A percentile compares a stretch with the other conserved stretches of the same genome.
Evolutionary conservation across 2,113 vertebrate species (phyloP).

Genomic region (Oryzias celebensis): DNA sequence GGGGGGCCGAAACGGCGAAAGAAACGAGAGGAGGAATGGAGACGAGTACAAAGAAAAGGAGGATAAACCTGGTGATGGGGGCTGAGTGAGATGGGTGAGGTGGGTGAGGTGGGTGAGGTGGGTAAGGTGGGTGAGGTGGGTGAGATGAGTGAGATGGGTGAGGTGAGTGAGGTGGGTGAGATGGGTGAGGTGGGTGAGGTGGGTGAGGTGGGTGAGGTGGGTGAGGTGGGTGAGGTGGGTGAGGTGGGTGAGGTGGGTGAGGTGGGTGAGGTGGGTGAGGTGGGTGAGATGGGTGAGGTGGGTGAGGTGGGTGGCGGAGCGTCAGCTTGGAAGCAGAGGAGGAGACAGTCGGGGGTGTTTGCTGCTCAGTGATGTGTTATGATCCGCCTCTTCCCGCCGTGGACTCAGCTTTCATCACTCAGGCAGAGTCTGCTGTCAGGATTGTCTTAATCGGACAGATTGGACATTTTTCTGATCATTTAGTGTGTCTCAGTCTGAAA

Average conservation of each 20-base stretch:
- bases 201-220: conserved; percentile 34
- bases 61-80: neutral
- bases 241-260: conserved; percentile 32
- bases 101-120: too few species aligned
- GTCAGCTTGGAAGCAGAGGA: conserved; percentile 55
- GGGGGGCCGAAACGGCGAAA: neutral
- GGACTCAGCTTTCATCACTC: conserved; percentile 17
- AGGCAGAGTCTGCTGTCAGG: neutral
- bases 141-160: conserved; percentile 28
- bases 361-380: conserved; percentile 62
- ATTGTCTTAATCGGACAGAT: neutral
- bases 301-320: conserved; percentile 52
- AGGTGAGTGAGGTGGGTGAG: too few species aligned
- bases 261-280: conserved; percentile 34
- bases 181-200: too few species aligned
- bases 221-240: conserved; percentile 36
- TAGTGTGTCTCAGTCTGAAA: too few species aligned
- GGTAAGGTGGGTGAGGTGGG: conserved; percentile 32
- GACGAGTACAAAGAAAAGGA: conserved; percentile 8
- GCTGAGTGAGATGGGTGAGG: conserved; percentile 30
- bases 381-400: conserved; percentile 25
- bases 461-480: too few species aligned
- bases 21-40: neutral
- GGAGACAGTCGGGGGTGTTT: conserved; percentile 58
- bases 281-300: conserved; percentile 32